Evolutionary conservation across 2,113 vertebrate genomes (phyloP), one percentile per base, ranked within the genome.

Genomic region (Microcebus jonahi): DNA sequence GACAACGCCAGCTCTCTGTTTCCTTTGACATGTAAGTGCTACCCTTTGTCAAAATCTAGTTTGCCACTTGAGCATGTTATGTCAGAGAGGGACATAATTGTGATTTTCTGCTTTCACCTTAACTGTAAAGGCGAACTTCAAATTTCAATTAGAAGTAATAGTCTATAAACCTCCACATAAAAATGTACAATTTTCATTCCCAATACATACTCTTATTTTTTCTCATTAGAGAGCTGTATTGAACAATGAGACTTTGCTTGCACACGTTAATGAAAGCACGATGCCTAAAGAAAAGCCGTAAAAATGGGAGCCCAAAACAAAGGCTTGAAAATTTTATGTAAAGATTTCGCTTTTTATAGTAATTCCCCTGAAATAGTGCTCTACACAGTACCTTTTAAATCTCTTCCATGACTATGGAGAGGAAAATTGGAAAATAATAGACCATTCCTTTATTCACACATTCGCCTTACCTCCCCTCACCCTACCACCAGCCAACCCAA

Each of bases 101-200:
- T 89, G 84, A 90, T 95, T 97, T 97, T 95, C 81, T 81, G 63
- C 87, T 90, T 97, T 93, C 76, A 92, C 97, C 94, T 97, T 97
- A 84, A 88, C 93, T 90, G n/a, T 67, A 95, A 97, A 97, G 65
- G 81, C 3, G 0, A 90, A 96, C 96, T 97, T 97, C 97, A 96
- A 84, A 95, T 97, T 97, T 98, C 97, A 97, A 92, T 97, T 97
- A 97, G 91, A 95, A 97, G 87, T 97, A 97, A 98, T 94, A 97
- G 96, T 95, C 96, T 95, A 97, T 98, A 98, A 98, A 98, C 92
- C 61, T 45, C 82, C 93, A 96, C 88, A 94, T 97, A 97, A 96
- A 98, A 98, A 90, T 45, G 96, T 86, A 95, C 91, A 94, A 84
- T 97, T 95, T 96, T 97, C 94, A 90, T 95, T 96, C 93, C 75